Conservation (phyloP, 2,113 vertebrate genomes). For the Heterotilapia buettikoferi region DNA sequence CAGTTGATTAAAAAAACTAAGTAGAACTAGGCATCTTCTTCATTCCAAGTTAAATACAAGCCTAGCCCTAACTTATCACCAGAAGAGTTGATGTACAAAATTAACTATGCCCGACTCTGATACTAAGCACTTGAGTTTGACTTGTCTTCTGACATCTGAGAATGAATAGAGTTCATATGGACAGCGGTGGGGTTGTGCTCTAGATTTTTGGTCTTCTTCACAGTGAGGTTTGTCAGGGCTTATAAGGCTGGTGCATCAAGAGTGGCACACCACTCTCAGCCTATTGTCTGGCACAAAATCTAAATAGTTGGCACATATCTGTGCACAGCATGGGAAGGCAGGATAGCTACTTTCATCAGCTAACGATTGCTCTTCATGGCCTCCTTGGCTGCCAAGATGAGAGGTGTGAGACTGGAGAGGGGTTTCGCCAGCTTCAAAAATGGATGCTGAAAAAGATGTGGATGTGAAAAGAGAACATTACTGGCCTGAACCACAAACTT, state of each 20-base stretch:
- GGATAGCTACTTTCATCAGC: conserved; percentile 11
- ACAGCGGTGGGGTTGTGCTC: conserved; percentile 57
- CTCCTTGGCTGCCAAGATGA: conserved; percentile 98
- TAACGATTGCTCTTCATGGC: conserved; percentile 99
- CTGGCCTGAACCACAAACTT: not conserved
- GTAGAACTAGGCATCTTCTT: conserved; percentile 63
- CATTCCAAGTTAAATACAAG: conserved; percentile 68
- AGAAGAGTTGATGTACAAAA: conserved; percentile 49
- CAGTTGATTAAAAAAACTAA: conserved; percentile 65
- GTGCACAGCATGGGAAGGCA: conserved; percentile 61
- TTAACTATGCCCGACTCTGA: conserved; percentile 50
- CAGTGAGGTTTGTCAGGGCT: conserved; percentile 67
- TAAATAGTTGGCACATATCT: conserved; percentile 54
- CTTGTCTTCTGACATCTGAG: conserved; percentile 59
- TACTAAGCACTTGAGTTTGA: conserved; percentile 59
- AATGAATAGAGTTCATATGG: conserved; percentile 54
- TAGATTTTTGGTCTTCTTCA: conserved; percentile 67
- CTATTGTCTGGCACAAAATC: conserved; percentile 63
- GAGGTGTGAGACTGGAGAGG: conserved; percentile 93
- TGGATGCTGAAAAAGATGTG: conserved; percentile 79
- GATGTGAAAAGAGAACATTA: not conserved
- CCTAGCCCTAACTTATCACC: conserved; percentile 47
- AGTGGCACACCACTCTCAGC: conserved; percentile 48
- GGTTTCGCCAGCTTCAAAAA: conserved; percentile 99
- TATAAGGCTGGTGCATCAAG: conserved; percentile 54